phyloP scores from a whole-genome alignment of 2,888 invertebrate species.

The Mellilla xanthometata region DNA sequence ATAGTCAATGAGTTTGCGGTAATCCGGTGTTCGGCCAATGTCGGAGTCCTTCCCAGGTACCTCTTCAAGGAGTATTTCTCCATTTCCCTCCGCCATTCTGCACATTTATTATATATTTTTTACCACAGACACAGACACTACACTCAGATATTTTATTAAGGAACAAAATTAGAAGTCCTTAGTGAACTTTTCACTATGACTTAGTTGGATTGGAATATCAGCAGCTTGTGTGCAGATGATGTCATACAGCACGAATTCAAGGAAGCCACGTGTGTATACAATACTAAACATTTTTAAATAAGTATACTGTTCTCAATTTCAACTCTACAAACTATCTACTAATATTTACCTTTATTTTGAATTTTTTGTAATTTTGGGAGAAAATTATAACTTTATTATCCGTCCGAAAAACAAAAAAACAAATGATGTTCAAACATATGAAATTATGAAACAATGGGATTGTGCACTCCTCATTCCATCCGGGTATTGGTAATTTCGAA shows the following conservation, averaged over 20 bases:
- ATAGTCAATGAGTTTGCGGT: constrained; percentile 96
- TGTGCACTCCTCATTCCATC: constrained; percentile 81
- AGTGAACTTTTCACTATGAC: constrained; percentile 20
- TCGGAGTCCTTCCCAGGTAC: constrained; percentile 86
- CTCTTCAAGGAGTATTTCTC: constrained; percentile 91
- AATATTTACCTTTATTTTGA: constrained; percentile 80
- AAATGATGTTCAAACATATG: constrained; percentile 82
- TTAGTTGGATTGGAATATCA: constrained; percentile 49
- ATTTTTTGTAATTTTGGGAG: constrained; percentile 83
- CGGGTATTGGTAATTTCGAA: constrained; percentile 77
- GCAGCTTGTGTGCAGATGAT: constrained; percentile 66
- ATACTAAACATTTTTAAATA: constrained; percentile 26
- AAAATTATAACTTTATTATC: constrained; percentile 77
- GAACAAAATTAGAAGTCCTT: constrained; percentile 12
- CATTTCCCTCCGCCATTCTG: constrained; percentile 94
- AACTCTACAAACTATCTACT: constrained; percentile 30
- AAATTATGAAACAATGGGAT: constrained; percentile 80
- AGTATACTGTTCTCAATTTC: constrained; percentile 19
- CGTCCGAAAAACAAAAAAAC: constrained; percentile 83
- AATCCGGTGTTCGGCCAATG: constrained; percentile 92
- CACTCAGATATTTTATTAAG: constrained; percentile 33
- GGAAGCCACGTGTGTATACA: constrained; percentile 68
- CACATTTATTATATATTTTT: constrained; percentile 72
- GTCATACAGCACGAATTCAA: constrained; percentile 67
- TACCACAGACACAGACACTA: constrained; percentile 60